These are phyloP conservation scores for Cydia splendana DNA, from an alignment of 1,140 invertebrate genomes.

Conservation along the genomic window DNA sequence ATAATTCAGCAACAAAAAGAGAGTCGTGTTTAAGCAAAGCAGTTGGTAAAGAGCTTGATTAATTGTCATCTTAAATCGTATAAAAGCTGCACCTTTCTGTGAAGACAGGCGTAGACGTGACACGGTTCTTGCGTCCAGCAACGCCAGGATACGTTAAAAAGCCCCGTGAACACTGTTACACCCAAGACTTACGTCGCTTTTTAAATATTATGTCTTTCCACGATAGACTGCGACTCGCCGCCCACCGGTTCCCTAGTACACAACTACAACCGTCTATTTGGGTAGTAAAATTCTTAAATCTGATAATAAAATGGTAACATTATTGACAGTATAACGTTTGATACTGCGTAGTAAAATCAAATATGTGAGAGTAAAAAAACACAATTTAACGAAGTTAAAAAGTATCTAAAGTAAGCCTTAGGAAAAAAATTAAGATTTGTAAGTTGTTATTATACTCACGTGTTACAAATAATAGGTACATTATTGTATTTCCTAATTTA, in stretches of 20 bases:
- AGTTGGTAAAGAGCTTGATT: constrained; percentile 47
- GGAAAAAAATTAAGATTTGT: too few species aligned
- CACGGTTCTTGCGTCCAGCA: constrained; percentile 12
- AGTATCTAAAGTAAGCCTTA: not conserved
- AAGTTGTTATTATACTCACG: too few species aligned
- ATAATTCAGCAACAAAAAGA: too few species aligned
- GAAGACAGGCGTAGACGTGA: constrained; percentile 32
- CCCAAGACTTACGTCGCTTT: not conserved
- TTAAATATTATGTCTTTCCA: not conserved
- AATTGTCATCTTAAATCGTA: constrained; percentile 43
- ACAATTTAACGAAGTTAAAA: too few species aligned
- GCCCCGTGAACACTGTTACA: not conserved
- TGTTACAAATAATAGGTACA: too few species aligned
- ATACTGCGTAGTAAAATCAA: constrained; percentile 37
- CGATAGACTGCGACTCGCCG: not conserved
- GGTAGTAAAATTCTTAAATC: constrained; percentile 56
- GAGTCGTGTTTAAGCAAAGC: constrained; percentile 20
- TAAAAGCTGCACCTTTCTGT: constrained; percentile 41
- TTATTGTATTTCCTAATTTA: too few species aligned
- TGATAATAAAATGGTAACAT: constrained; percentile 63
- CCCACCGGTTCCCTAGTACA: constrained; percentile 14
- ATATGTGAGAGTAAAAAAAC: not conserved
- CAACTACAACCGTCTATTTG: constrained; percentile 39
- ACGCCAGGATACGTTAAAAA: not conserved
- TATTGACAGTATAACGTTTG: constrained; percentile 52